Evolutionary conservation across 2,888 invertebrate genomes (phyloP), one percentile per base, ranked within the genome.

Genomic region (Melanostoma scalare): DNA sequence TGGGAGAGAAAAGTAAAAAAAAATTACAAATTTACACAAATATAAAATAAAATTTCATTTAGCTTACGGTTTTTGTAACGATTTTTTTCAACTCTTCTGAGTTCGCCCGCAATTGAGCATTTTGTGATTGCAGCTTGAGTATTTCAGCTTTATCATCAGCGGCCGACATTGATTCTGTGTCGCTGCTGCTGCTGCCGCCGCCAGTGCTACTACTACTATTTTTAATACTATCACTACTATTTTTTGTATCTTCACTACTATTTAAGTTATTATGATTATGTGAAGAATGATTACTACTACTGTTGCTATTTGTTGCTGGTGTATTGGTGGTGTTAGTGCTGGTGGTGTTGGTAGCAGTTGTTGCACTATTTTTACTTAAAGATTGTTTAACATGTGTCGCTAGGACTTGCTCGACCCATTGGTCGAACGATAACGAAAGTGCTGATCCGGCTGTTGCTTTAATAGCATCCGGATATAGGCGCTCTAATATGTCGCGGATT

Each of bases 11-110:
- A 86, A 84, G 42, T 38, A 52, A 44, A 30, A 46, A 48, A 63
- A 61, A 48, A 58, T 6, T 36, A 38, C 30, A 42, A 44, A 58
- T 20, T 30, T 33, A n/a, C 6, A 33, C 42, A 35, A 52, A 46
- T 58, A 65, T 6, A 42, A 35, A 68, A 61, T 71, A 33, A 6
- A 46, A 35, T 8, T 69, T 40, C 0, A 31, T 6, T 31, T 5
- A 36, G 38, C 94, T 93, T 90, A 96, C 96, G 86, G 96, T 96
- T 89, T 96, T 95, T 86, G 94, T 94, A 85, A 96, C 95, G 86
- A 95, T 94, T 88, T 92, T 93, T 91, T 95, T 95, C 89, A 96
- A 95, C 90, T 95, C 93, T 85, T 93, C 93, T 61, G 95, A 93
- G 88, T 94, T 92, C 52, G 92, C 92, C 88, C 94, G 94, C 86